Percentiles rank a stretch among this genome's conserved stretches.
These are phyloP conservation scores for Raja brachyura DNA, from an alignment of 2,113 vertebrate species.

Conservation along the genomic window DNA sequence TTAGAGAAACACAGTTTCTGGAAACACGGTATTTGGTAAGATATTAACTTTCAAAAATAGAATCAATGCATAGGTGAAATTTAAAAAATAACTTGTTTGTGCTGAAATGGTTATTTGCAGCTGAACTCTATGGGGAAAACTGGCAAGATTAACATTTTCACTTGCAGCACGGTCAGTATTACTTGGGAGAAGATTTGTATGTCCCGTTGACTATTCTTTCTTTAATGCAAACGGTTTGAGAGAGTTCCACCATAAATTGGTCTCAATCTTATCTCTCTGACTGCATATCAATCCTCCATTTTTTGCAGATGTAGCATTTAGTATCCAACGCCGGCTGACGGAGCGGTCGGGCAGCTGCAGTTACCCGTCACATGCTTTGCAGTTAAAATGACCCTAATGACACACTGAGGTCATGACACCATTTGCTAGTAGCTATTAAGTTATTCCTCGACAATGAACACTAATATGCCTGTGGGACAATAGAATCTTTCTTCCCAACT, in stretches of 20 bases:
- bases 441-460: conserved; percentile 38
- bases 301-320: conserved; percentile 34
- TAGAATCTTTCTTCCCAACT: conserved; percentile 25
- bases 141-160: neutral
- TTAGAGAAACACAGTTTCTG: neutral
- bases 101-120: neutral
- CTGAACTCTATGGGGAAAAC: too few relatives aligned
- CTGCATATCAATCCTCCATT: conserved; percentile 28
- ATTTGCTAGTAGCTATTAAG: conserved; percentile 38
- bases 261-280: conserved; percentile 10
- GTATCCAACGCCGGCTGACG: conserved; percentile 6
- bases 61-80: neutral
- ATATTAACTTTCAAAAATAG: neutral
- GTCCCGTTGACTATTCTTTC: neutral
- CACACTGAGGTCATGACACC: conserved; percentile 35
- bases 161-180: neutral
- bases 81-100: neutral
- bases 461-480: conserved; percentile 37
- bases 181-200: neutral
- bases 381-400: conserved; percentile 35
- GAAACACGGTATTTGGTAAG: neutral
- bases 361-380: conserved; percentile 37
- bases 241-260: neutral
- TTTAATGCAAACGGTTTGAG: neutral
- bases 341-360: conserved; percentile 34